phyloP scores from a whole-genome alignment of 2,797 vertebrate genomes.

The Silurus aristotelis region DNA sequence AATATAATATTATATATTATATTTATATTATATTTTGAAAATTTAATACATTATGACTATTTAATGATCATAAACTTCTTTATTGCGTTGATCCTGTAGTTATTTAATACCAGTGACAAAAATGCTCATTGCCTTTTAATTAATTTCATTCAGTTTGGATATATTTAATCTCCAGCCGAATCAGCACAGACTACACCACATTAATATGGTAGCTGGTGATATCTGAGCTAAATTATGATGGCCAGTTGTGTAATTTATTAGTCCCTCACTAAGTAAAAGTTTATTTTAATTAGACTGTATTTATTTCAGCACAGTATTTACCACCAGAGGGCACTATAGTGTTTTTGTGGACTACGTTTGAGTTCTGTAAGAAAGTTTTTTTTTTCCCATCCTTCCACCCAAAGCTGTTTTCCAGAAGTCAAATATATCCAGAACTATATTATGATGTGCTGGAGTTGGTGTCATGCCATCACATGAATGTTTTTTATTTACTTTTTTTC shows the following conservation, averaged over 20 bases:
- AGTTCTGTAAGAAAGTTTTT: neutral
- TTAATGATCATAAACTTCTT: neutral
- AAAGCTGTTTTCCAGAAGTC: neutral
- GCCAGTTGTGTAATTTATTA: neutral
- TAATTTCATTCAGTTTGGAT: neutral
- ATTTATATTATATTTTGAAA: too few species aligned
- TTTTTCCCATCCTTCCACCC: neutral
- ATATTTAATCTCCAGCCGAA: neutral
- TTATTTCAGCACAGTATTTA: neutral
- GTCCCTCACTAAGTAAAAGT: neutral
- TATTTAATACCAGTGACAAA: neutral
- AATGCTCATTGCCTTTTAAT: too few species aligned
- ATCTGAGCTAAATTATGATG: neutral
- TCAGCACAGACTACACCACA: too few species aligned
- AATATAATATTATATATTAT: too few species aligned
- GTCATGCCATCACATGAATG: neutral
- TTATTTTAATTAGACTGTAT: neutral
- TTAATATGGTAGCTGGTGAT: neutral
- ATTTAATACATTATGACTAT: neutral
- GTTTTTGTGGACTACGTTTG: neutral
- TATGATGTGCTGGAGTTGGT: neutral
- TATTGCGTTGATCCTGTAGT: neutral
- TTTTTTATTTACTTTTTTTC: neutral
- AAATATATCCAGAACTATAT: neutral
- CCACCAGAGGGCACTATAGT: constrained; percentile 32